Base-by-base conservation (phyloP, 2,113 vertebrate genomes). In the Notiomystis cincta region DNA sequence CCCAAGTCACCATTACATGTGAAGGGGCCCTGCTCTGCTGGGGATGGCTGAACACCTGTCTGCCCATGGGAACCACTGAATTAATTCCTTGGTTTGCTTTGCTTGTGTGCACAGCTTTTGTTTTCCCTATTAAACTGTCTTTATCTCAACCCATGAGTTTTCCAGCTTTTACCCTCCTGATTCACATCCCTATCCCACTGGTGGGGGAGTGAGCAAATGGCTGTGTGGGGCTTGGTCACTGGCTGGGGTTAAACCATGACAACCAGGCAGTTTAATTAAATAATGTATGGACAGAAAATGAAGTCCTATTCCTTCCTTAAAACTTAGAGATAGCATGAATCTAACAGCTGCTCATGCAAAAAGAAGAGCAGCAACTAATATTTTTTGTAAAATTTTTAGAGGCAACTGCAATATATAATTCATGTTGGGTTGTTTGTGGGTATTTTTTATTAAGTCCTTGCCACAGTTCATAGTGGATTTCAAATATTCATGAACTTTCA, bases 1-100 rank as follows among this genome's bases (percentile, higher is more conserved):
- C 31, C 6, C 37, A 7, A 58, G 31, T 27, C 27, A 42, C 21
- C 13, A 2, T 1, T 9, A 10, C 20, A 10, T 0, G 0, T 7
- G 17, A 58, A 0, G 37, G 11, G 14, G 17, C 27, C 14, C 14
- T 22, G 37, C 44, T 31, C 9, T 27, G 5, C 72, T 27, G 15
- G 53, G 50, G 22, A 6, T 33, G 83, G 37, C 37, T 69, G 45
- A 67, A 31, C 62, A 44, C 9, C 62, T 51, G 7, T 13, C 53
- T 37, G 45, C 37, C 83, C 27, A 5, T 7, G 9, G 71, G 37
- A 87, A 69, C 1, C 27, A 51, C 20, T 10, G 37, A 67, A 44
- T 12, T 37, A 5, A 60, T 56, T 48, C 40, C 1, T 0, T 2
- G 12, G 33, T 60, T 77, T 53, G 7, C 33, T 60, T 8, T 33